Conservation (phyloP, 2,113 vertebrate genomes). For the Xiphophorus maculatus region DNA sequence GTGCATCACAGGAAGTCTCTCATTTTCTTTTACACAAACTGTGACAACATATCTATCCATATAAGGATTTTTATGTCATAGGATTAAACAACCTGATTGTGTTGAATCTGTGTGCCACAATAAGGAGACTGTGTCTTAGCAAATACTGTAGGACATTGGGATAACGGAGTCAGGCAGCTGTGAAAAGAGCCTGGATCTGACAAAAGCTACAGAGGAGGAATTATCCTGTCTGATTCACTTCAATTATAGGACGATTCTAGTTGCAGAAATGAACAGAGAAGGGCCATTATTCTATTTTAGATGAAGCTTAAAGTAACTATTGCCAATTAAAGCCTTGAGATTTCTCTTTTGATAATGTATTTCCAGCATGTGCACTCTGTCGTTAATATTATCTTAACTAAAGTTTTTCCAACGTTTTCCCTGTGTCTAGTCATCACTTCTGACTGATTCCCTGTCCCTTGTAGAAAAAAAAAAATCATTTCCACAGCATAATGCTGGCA, state of each 20-base stretch:
- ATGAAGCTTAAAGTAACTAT: background rate
- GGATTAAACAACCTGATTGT: constrained; percentile 3
- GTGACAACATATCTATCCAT: constrained; percentile 4
- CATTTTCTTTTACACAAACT: background rate
- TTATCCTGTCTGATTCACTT: constrained; percentile 12
- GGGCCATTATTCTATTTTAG: background rate
- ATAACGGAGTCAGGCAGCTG: constrained; percentile 5
- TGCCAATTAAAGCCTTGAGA: background rate
- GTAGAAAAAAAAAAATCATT: too few species aligned
- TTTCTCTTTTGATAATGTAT: background rate
- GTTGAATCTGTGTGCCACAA: constrained; percentile 31
- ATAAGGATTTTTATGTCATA: background rate
- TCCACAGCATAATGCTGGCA: too few species aligned
- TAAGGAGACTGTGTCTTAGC: constrained; percentile 20
- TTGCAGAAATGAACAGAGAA: background rate
- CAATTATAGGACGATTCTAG: background rate
- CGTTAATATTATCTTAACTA: background rate
- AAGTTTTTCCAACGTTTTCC: too few species aligned
- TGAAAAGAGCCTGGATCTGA: constrained; percentile 17
- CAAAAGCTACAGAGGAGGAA: constrained; percentile 15
- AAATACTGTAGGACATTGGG: constrained; percentile 12
- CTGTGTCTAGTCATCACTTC: too few species aligned
- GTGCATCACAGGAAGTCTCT: constrained; percentile 42
- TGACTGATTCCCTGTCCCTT: too few species aligned
- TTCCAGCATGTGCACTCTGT: background rate